phyloP scores from a whole-genome alignment of 2,113 vertebrate species.

The Phyllostomus hastatus region DNA sequence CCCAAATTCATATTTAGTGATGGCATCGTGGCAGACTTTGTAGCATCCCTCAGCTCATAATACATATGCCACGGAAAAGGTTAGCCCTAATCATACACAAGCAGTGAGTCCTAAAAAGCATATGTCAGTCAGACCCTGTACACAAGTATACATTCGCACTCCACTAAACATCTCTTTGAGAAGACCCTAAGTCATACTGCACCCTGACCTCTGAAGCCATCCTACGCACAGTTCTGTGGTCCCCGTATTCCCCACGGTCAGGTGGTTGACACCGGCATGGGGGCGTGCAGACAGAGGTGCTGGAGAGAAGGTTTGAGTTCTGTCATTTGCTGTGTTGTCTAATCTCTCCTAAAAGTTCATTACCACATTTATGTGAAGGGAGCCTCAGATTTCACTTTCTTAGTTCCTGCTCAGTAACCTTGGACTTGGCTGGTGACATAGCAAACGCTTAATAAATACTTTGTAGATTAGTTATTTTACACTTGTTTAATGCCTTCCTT shows the following conservation, averaged over 20 bases:
- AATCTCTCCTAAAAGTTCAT: not conserved
- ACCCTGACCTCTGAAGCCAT: not conserved
- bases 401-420: slow-evolving; percentile 48
- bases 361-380: not conserved
- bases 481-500: slow-evolving; percentile 72
- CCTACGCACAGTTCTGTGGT: not conserved
- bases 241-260: not conserved
- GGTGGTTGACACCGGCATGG: no score
- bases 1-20: not conserved
- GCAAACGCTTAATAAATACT: slow-evolving; percentile 73
- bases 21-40: not conserved
- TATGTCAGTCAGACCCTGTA: not conserved
- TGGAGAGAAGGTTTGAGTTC: not conserved
- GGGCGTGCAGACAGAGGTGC: not conserved
- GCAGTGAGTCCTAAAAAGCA: not conserved
- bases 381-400: not conserved
- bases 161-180: not conserved
- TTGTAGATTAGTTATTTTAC: slow-evolving; percentile 74
- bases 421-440: slow-evolving; percentile 53
- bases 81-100: not conserved
- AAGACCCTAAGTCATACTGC: not conserved
- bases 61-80: not conserved
- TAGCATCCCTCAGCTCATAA: not conserved
- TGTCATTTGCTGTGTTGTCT: not conserved
- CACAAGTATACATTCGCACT: not conserved